Base-by-base conservation (phyloP, 1,140 invertebrate species). In the Manduca sexta region DNA sequence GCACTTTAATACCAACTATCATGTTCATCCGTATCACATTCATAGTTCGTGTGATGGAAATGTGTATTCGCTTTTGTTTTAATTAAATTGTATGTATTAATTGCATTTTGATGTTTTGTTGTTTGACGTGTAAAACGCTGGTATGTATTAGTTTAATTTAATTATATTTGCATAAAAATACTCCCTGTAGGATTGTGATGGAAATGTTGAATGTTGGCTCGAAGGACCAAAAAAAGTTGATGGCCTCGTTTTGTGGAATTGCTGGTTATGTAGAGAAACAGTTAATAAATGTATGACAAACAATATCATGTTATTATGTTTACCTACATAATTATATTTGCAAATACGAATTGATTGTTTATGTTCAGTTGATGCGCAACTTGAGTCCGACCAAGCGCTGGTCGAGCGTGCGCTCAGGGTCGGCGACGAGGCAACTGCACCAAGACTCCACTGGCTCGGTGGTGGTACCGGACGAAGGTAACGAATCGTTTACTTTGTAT, bases 371-470 rank as follows among this genome's bases (percentile, higher is more conserved):
- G 35, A 89, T 91, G 37, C 80, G 86, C 40, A 85, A 77, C 40
- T 80, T 77, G 50, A 89, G 81, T 74, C 85, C 80, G 1, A 72
- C 62, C 52, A 81, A 81, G 58, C 77, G 77, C 39, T 90, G 80
- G 69, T 73, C 76, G 13, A 67, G 62, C 51, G 49, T 64, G 10
- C 65, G 75, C 7, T 64, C 66, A 0, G 51, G 52, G 0, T 74
- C 75, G 0, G 41, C 49, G 0, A 45, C 66, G 13, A 58, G 69
- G 7, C 61, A 49, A 13, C 56, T 82, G 34, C 83, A 82, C 16
- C 89, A 92, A 71, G 91, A 93, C 73, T 92, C 91, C 0, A 91
- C 90, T 1, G 92, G 92, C 29, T 92, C 91, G 57, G 90, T 92
- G 7, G 91, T 90, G 18, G 87, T 91, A 2, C 86, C 88, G 11